Evolutionary conservation across 2,888 invertebrate genomes (phyloP), one percentile per base, ranked within the genome.

Genomic region (Agrochola macilenta): DNA sequence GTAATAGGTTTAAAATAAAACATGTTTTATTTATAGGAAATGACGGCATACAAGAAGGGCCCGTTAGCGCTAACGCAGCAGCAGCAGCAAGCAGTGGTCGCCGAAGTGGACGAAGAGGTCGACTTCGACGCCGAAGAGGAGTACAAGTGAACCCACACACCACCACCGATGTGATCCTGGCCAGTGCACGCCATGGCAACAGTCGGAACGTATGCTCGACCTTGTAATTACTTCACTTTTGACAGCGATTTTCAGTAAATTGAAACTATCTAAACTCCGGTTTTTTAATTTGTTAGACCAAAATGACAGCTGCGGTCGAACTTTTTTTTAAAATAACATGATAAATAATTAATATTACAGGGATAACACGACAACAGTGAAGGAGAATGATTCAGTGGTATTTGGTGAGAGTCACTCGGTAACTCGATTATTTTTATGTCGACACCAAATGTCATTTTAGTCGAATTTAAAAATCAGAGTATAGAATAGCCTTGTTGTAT

Each of bases 41-140:
- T 98, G 98, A 98, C 98, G 82, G 98, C 98, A 73, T 98, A 98
- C 97, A 98, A 98, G 95, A 98, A 98, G 95, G 98, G 98, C 78
- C 97, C 97, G 0, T 78, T 96, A 87, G 97, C 96, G 71, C 92
- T 97, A 88, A 97, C 91, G 74, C 87, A 87, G 72, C 83, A 82
- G 72, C 83, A 82, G 14, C 90, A 72, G 46, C 84, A 79, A 63
- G 81, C 82, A 52, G 81, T 86, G 26, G 82, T 83, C 8, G 77
- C 87, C 0, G 97, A 97, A 85, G 96, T 96, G 26, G 97, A 97
- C 86, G 97, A 97, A 79, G 97, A 97, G 72, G 97, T 97, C 66
- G 97, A 97, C 71, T 97, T 97, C 75, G 98, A 97, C 78, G 97
- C 96, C 30, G 98, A 97, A 54, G 98, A 97, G 82, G 97, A 97